Percentiles rank a stretch among this genome's conserved stretches.
These are phyloP conservation scores for Teleogryllus occipitalis DNA, from an alignment of 1,140 invertebrate genomes.

Conservation along the genomic window DNA sequence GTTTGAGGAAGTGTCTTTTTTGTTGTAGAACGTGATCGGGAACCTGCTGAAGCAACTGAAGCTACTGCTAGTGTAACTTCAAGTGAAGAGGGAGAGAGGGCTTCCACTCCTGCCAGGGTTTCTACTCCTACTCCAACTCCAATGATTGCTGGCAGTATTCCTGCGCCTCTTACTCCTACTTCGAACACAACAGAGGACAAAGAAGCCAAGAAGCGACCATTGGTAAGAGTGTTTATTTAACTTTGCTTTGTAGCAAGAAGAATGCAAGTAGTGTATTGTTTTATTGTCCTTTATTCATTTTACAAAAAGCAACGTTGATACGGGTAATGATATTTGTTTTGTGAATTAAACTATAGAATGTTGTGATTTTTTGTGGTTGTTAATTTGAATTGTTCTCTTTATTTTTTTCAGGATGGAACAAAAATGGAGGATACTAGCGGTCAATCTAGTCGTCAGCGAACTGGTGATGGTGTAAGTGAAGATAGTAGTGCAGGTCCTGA, in stretches of 20 bases:
- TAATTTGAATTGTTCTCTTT: neutral
- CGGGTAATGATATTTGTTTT: neutral
- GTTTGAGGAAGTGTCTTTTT: neutral
- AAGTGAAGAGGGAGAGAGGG: neutral
- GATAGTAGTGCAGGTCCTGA: conserved; percentile 46
- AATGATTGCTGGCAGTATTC: neutral
- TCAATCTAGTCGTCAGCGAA: conserved; percentile 8
- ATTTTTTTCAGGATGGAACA: neutral
- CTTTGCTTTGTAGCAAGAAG: neutral
- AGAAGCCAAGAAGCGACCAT: neutral
- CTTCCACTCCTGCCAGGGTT: neutral
- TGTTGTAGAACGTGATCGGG: neutral
- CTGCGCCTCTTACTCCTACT: neutral
- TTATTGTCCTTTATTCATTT: neutral
- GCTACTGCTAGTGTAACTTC: neutral
- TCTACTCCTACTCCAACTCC: neutral
- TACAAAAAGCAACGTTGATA: neutral
- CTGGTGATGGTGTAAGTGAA: conserved; percentile 21
- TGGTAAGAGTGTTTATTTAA: neutral
- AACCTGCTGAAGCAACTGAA: neutral
- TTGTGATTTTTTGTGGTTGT: neutral
- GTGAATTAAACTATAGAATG: neutral
- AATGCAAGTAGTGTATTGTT: neutral
- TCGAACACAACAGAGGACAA: neutral
- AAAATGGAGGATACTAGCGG: conserved; percentile 9